Conservation (phyloP, 2,113 vertebrate genomes). For the Pica pica region DNA sequence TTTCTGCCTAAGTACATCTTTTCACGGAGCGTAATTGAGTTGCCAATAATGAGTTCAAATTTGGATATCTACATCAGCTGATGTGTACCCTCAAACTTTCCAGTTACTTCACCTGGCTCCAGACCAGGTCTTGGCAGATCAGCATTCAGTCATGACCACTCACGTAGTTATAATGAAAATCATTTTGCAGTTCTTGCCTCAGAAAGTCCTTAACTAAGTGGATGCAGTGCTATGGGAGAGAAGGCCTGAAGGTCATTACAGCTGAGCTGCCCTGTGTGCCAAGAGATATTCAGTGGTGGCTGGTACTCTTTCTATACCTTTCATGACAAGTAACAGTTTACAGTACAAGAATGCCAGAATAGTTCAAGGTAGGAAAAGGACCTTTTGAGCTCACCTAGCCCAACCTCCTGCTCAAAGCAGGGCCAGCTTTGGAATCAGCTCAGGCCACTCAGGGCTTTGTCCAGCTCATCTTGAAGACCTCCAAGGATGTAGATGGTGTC, state of each 20-base stretch:
- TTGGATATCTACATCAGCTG: background rate
- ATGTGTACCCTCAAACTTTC: conserved; percentile 1
- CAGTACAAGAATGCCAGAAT: background rate
- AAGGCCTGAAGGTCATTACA: background rate
- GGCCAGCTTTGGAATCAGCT: background rate
- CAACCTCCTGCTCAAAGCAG: background rate
- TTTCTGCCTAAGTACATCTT: background rate
- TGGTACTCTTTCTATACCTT: background rate
- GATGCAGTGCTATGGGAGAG: background rate
- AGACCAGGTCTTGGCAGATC: background rate
- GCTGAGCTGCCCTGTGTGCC: background rate
- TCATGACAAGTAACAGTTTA: background rate
- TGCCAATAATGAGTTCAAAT: conserved; percentile 10
- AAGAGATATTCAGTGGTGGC: background rate
- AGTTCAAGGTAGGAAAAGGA: background rate
- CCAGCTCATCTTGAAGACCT: background rate
- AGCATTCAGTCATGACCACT: background rate
- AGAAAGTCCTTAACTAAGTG: background rate
- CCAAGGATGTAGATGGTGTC: background rate
- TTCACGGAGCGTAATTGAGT: rapidly evolving
- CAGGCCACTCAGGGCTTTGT: background rate
- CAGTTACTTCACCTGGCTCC: conserved; percentile 14
- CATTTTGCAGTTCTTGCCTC: background rate
- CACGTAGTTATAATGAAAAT: background rate
- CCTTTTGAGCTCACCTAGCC: background rate